Base-by-base conservation (phyloP, 2,888 invertebrate species). In the Drosophila atripex region DNA sequence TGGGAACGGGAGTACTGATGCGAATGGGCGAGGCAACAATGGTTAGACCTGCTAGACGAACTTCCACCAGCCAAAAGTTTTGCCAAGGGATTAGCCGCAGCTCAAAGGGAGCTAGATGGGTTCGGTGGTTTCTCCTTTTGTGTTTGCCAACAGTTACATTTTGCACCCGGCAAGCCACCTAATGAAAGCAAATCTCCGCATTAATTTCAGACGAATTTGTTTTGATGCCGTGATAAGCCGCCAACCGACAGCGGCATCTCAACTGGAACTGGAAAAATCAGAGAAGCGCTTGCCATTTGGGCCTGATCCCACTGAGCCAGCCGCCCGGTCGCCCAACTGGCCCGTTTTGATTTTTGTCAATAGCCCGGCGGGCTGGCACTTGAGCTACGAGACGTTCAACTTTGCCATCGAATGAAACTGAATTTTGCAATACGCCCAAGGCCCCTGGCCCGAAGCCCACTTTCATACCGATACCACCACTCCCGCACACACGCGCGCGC, bases 181-280 rank as follows among this genome's bases (percentile, higher is more conserved):
- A 88, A 89, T 89, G 88, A 89, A 85, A 85, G 80, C 82, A 90
- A 90, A 90, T 90, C 90, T 88, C 76, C 73, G 89, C 78, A 88
- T 90, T 90, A 90, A 89, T 90, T 89, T 90, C 86, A 86, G 89
- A 88, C 82, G 88, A 90, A 90, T 90, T 89, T 90, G 83, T 90
- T 86, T 89, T 90, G 88, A 90, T 90, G 88, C 90, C 80, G 70
- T 78, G 90, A 90, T 90, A 90, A 90, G 89, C 90, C 71, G 85
- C 32, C 76, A 63, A 69, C 60, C 64, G 59, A 56, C 78, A 71
- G 30, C 23, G 32, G 39, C 52, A 21, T 41, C 58, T 49, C 43
- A 55, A 28, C 30, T 39, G 56, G 47, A 30, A 51, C 43, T 16
- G 14, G 38, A 47, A 39, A 46, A 70, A 52, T 57, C 25, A 39